A percentile compares a stretch with the other conserved stretches of the same genome.
phyloP scores from a whole-genome alignment of 2,113 vertebrate species.

The Madoqua kirkii region DNA sequence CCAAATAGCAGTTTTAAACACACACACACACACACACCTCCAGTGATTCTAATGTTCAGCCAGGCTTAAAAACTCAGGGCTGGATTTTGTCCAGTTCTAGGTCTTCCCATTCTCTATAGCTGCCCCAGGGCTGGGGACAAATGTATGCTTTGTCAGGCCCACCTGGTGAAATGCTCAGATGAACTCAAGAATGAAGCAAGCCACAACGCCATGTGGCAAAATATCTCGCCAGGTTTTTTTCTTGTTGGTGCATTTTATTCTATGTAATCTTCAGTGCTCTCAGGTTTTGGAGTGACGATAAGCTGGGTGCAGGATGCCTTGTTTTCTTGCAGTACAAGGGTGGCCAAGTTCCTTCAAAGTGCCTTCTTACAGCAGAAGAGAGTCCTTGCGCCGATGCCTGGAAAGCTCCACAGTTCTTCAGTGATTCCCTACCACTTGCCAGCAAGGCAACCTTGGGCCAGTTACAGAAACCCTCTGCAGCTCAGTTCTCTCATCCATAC shows the following conservation, averaged over 20 bases:
- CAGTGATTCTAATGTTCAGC: background rate
- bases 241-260: background rate
- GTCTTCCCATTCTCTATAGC: background rate
- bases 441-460: no score
- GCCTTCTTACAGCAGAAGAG: background rate
- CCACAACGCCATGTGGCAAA: background rate
- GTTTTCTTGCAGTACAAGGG: background rate
- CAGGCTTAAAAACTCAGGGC: background rate
- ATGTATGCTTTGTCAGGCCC: background rate
- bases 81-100: background rate
- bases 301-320: background rate
- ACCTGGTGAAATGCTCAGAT: background rate
- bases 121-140: background rate
- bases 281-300: background rate
- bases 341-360: background rate
- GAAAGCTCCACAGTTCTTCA: background rate
- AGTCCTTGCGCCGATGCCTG: no score
- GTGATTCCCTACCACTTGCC: background rate
- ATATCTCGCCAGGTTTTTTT: fast-evolving
- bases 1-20: background rate
- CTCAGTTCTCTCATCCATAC: background rate
- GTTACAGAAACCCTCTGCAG: background rate
- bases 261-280: background rate
- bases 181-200: background rate
- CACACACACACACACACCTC: background rate